These are phyloP conservation scores for Tapera naevia DNA, from an alignment of 2,797 vertebrate genomes.

Conservation along the genomic window DNA sequence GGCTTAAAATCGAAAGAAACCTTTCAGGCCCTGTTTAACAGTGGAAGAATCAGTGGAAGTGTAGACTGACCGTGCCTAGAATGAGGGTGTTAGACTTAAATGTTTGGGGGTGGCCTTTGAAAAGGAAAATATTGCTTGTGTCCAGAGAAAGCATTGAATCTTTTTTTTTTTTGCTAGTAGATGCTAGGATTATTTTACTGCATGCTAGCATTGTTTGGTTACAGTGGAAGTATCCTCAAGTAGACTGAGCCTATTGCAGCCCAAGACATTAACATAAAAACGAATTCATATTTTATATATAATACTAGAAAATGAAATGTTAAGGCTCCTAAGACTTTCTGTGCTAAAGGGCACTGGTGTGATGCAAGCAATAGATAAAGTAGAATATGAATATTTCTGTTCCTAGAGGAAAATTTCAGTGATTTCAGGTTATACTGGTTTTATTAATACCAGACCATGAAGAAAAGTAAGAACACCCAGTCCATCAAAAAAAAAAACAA, in stretches of 20 bases:
- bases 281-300: background rate
- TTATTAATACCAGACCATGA: background rate
- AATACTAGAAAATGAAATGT: background rate
- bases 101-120: background rate
- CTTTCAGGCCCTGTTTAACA: background rate
- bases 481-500: background rate
- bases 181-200: background rate
- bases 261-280: background rate
- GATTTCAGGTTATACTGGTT: background rate
- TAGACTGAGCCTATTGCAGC: background rate
- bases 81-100: background rate
- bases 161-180: background rate
- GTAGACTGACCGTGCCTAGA: background rate
- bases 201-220: background rate
- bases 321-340: background rate
- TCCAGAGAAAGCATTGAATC: background rate
- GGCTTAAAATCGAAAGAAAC: background rate
- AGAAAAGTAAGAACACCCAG: background rate
- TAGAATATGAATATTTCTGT: background rate
- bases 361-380: background rate
- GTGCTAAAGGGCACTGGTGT: background rate
- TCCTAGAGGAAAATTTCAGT: background rate
- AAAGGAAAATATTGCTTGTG: background rate
- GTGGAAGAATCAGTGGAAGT: background rate
- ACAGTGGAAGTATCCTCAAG: background rate